These are phyloP conservation scores for Nycticebus coucang DNA, from an alignment of 2,113 vertebrate species.

Conservation along the genomic window DNA sequence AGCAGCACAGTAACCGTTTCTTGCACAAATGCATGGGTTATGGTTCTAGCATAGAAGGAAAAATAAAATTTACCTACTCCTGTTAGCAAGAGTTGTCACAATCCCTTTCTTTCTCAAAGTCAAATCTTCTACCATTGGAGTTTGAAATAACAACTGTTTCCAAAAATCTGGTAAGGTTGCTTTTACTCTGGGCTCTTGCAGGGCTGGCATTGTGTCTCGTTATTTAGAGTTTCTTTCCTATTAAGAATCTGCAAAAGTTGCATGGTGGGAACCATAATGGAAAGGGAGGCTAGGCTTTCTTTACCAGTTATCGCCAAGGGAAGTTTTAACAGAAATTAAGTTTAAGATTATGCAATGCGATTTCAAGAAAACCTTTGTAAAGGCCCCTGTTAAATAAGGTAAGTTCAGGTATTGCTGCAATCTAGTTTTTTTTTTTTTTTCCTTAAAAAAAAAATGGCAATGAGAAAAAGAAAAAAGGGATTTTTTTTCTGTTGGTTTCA, in stretches of 20 bases:
- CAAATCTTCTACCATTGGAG: neutral
- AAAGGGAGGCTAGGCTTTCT: neutral
- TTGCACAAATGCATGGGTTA: neutral
- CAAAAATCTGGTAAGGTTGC: neutral
- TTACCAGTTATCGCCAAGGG: neutral
- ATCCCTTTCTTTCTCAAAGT: neutral
- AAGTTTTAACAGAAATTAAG: neutral
- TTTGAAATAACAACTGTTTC: neutral
- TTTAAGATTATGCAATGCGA: neutral
- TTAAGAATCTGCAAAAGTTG: neutral
- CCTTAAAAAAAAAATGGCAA: neutral
- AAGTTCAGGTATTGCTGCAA: neutral
- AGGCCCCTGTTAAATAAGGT: neutral
- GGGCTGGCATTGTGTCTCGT: neutral
- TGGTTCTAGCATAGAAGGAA: neutral
- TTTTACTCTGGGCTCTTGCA: neutral
- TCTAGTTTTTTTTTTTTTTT: neutral
- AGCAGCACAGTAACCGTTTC: neutral
- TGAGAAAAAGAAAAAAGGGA: neutral
- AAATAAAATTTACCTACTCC: neutral
- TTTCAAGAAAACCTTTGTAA: neutral
- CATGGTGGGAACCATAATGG: neutral
- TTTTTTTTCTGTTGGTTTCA: neutral
- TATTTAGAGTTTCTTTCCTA: neutral
- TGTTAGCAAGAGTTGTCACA: neutral